Evolutionary conservation across 2,113 vertebrate genomes (phyloP).

Genomic region (Psophia crepitans): DNA sequence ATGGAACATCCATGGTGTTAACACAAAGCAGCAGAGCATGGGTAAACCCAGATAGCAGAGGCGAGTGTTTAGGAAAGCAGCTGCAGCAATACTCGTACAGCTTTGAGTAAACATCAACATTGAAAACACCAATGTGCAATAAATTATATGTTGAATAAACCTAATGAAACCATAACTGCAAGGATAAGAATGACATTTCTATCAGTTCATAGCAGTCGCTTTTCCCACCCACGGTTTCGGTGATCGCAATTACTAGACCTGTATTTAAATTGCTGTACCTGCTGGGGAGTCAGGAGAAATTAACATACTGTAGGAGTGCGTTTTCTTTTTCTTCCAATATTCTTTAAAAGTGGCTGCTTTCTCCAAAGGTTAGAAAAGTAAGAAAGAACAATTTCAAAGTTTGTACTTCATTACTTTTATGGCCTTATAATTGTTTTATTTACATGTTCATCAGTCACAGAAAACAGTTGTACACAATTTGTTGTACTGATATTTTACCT

Average conservation of each 20-base stretch:
- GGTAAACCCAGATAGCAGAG: background rate
- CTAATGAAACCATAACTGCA: background rate
- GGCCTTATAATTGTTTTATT: background rate
- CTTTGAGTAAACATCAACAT: background rate
- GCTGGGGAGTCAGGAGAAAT: background rate
- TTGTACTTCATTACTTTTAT: background rate
- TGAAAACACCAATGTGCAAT: background rate
- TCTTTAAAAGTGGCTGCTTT: background rate
- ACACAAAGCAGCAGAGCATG: background rate
- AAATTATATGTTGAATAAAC: background rate
- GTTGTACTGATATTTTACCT: background rate
- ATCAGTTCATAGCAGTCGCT: background rate
- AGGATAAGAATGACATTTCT: background rate
- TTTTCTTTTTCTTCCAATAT: background rate
- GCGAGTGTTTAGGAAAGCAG: background rate
- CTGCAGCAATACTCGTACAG: rapidly evolving
- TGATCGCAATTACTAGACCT: background rate
- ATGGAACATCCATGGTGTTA: background rate
- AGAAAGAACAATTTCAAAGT: background rate
- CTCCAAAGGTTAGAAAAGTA: background rate
- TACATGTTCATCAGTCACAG: background rate
- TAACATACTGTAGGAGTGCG: background rate
- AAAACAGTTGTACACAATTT: background rate
- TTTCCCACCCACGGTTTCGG: background rate
- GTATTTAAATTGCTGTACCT: background rate